phyloP scores from a whole-genome alignment of 2,113 vertebrate species.

The Syngnathus typhle region DNA sequence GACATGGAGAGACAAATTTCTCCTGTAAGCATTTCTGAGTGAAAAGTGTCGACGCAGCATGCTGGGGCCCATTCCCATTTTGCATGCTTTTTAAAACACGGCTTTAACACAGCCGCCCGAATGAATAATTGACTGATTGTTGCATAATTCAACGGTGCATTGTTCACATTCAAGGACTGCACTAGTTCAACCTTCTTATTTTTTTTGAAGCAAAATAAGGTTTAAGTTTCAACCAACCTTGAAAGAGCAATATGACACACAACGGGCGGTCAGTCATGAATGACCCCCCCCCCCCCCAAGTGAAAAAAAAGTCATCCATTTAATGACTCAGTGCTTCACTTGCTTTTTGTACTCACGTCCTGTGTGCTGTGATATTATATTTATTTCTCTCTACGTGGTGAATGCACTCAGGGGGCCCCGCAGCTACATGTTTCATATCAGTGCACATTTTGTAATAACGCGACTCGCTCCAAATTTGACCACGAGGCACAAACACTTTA shows the following conservation, averaged over 20 bases:
- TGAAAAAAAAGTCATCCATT: slow-evolving; percentile 44
- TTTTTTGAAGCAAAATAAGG: slow-evolving; percentile 82
- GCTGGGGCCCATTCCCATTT: slow-evolving; percentile 81
- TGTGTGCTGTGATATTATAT: slow-evolving; percentile 44
- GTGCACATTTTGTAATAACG: slow-evolving; percentile 71
- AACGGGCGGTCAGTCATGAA: slow-evolving; percentile 90
- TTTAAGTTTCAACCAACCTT: slow-evolving; percentile 99
- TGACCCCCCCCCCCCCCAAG: slow-evolving; percentile 17
- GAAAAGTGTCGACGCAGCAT: slow-evolving; percentile 99
- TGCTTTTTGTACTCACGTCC: slow-evolving; percentile 10
- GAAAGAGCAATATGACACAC: slow-evolving; percentile 87
- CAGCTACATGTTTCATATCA: slow-evolving; percentile 74
- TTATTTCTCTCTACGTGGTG: slow-evolving; percentile 49
- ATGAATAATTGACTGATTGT: slow-evolving; percentile 99
- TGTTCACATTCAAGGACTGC: slow-evolving; percentile 99
- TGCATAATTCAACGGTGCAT: slow-evolving; percentile 99
- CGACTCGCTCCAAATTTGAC: slow-evolving; percentile 70
- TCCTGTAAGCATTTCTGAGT: slow-evolving; percentile 97
- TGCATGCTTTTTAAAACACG: slow-evolving; percentile 98
- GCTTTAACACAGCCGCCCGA: slow-evolving; percentile 84
- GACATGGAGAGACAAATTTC: slow-evolving; percentile 96
- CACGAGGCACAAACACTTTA: slow-evolving; percentile 67
- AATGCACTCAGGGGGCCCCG: slow-evolving; percentile 51
- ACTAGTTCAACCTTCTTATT: slow-evolving; percentile 88
- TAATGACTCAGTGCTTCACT: slow-evolving; percentile 30